A percentile compares a stretch with the other conserved stretches of the same genome.
Conservation (phyloP, 2,797 vertebrate species). For the Myotis myotis region DNA sequence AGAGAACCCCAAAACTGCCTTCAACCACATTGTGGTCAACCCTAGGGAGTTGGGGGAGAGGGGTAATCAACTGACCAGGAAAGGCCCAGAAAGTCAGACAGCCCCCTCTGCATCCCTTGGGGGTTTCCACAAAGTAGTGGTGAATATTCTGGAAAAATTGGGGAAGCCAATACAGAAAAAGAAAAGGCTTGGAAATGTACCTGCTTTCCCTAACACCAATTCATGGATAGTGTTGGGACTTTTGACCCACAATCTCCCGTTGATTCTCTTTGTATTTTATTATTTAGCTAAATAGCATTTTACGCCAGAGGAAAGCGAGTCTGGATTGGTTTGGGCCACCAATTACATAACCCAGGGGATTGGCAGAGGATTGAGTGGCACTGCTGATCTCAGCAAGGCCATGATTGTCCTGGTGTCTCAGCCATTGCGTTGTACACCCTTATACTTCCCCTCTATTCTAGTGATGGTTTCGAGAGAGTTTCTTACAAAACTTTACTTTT, state of each 20-base stretch:
- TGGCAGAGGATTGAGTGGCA: neutral
- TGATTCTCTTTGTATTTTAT: neutral
- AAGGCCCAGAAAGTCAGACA: neutral
- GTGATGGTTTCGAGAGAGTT: neutral
- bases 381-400: neutral
- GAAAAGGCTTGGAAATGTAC: neutral
- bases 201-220: neutral
- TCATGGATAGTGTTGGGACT: neutral
- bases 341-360: neutral
- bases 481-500: neutral
- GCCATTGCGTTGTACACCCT: neutral
- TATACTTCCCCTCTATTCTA: neutral
- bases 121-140: neutral
- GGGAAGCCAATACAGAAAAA: neutral
- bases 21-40: neutral
- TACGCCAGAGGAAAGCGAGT: neutral
- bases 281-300: neutral
- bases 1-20: neutral
- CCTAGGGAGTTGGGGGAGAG: too few relatives aligned
- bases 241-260: neutral
- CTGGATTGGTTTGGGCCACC: neutral
- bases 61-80: neutral
- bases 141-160: neutral
- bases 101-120: neutral
- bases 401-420: neutral